phyloP scores from a whole-genome alignment of 2,888 invertebrate species.

The Diarsia dahlii region DNA sequence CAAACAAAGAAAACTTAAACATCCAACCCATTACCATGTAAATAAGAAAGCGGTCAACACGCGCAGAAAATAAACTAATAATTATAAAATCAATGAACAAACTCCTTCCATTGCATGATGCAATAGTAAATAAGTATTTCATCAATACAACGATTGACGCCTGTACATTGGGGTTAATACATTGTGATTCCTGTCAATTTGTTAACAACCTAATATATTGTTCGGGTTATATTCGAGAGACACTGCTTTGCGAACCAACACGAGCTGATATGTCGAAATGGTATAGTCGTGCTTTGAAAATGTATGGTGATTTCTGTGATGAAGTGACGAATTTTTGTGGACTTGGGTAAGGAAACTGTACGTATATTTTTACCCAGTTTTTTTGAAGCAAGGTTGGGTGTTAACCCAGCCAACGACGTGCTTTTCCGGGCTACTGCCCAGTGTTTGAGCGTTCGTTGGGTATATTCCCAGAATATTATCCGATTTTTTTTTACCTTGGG shows the following conservation, averaged over 20 bases:
- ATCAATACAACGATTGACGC: conserved; percentile 72
- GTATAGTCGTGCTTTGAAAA: conserved; percentile 52
- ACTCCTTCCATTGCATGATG: conserved; percentile 75
- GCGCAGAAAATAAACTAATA: conserved; percentile 32
- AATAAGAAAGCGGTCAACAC: conserved; percentile 47
- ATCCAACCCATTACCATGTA: not conserved
- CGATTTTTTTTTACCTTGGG: not conserved
- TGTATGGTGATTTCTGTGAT: conserved; percentile 59
- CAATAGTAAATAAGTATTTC: conserved; percentile 84
- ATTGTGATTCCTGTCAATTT: conserved; percentile 70
- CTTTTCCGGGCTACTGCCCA: too few species aligned
- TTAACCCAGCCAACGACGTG: not conserved
- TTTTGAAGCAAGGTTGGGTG: not conserved
- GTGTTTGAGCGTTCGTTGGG: not conserved
- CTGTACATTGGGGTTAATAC: conserved; percentile 79
- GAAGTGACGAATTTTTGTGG: conserved; percentile 52
- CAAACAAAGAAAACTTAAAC: conserved; percentile 5
- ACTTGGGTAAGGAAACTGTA: conserved; percentile 49
- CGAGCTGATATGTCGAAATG: conserved; percentile 45
- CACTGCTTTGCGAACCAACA: conserved; percentile 39
- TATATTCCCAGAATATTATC: not conserved
- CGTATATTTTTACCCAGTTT: conserved; percentile 22
- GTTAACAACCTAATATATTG: conserved; percentile 53
- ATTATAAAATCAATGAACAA: conserved; percentile 46
- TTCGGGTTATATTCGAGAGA: conserved; percentile 48